Conservation (phyloP, 2,113 vertebrate genomes). For the Aldabrachelys gigantea region DNA sequence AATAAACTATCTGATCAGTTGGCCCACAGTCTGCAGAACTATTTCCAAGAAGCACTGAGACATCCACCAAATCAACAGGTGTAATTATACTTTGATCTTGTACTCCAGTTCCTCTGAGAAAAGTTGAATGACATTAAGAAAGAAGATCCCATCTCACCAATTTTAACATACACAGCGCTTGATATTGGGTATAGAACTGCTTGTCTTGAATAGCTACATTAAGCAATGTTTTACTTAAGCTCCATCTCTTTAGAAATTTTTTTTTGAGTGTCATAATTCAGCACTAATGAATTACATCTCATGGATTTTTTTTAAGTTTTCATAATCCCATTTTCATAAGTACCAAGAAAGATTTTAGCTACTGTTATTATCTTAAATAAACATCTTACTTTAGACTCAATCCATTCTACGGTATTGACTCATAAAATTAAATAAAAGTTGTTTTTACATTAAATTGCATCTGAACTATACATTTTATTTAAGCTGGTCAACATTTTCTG, state of each 20-base stretch:
- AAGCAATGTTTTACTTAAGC: not conserved
- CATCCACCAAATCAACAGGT: not conserved
- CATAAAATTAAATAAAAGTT: not conserved
- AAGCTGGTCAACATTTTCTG: not conserved
- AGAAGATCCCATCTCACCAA: not conserved
- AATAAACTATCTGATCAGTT: slow-evolving; percentile 16
- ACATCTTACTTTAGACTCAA: not conserved
- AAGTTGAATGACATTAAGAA: not conserved
- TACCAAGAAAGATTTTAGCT: not conserved
- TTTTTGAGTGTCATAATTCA: not conserved
- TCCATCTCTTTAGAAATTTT: not conserved
- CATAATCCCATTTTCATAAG: not conserved
- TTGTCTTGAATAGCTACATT: not conserved
- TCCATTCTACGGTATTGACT: not conserved
- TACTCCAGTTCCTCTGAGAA: not conserved
- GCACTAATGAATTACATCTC: not conserved
- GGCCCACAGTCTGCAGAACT: not conserved
- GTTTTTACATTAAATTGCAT: not conserved
- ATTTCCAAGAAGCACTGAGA: not conserved
- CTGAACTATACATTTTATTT: not conserved
- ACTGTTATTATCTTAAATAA: not conserved
- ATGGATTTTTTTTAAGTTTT: not conserved
- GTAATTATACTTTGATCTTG: not conserved
- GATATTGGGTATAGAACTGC: not conserved
- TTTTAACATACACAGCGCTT: not conserved